Percentiles rank a stretch among this genome's conserved stretches.
phyloP scores from a whole-genome alignment of 2,113 vertebrate species.

The Ciconia boyciana region DNA sequence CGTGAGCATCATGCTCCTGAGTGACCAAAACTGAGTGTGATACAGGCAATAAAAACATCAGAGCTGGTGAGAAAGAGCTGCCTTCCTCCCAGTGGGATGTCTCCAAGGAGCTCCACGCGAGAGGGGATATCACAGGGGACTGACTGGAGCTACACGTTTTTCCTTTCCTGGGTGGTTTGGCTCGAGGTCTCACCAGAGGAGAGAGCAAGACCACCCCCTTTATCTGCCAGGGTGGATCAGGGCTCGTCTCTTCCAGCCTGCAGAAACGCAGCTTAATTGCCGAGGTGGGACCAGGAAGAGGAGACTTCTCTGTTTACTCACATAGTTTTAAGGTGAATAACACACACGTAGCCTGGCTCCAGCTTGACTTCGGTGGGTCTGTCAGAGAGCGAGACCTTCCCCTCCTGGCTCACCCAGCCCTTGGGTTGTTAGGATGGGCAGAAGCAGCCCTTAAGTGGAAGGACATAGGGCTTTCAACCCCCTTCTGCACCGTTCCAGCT shows the following conservation, averaged over 20 bases:
- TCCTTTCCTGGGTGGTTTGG: background rate
- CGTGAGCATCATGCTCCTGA: accelerated
- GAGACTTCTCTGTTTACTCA: constrained; percentile 13
- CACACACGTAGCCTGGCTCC: background rate
- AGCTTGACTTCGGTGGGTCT: background rate
- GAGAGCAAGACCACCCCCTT: background rate
- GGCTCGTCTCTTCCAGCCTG: background rate
- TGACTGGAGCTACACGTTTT: accelerated
- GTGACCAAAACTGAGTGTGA: background rate
- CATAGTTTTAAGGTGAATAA: constrained; percentile 41
- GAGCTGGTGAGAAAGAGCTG: background rate
- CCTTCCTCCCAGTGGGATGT: background rate
- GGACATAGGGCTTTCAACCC: background rate
- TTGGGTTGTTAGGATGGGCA: background rate
- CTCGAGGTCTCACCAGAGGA: background rate
- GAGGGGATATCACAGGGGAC: background rate
- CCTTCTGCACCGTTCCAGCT: background rate
- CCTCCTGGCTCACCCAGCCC: background rate
- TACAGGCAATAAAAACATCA: background rate
- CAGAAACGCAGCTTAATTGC: background rate
- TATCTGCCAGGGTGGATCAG: background rate
- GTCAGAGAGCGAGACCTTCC: background rate
- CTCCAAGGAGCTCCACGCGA: background rate
- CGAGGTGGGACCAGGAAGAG: background rate
- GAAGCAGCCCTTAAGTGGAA: background rate